A percentile compares a stretch with the other conserved stretches of the same genome.
phyloP scores from a whole-genome alignment of 2,113 vertebrate genomes.

The Neolamprologus brichardi region DNA sequence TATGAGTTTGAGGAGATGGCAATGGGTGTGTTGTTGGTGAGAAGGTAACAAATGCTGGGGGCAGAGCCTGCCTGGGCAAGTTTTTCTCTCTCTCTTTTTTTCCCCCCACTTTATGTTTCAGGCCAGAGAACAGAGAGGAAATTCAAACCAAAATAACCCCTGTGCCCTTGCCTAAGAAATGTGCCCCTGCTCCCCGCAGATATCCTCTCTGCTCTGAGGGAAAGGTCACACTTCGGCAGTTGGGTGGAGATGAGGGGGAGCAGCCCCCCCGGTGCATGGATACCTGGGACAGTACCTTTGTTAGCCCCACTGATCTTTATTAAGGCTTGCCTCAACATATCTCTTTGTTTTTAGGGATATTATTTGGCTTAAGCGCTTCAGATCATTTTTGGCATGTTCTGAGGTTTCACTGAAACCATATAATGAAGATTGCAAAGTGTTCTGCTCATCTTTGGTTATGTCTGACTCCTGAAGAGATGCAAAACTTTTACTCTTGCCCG shows the following conservation, averaged over 20 bases:
- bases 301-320: not conserved
- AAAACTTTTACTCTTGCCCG: not conserved
- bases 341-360: not conserved
- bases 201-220: constrained; percentile 47
- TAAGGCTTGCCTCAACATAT: not conserved
- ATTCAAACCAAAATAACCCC: constrained; percentile 67
- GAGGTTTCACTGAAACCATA: not conserved
- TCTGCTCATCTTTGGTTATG: not conserved
- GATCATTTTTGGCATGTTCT: not conserved
- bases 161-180: constrained; percentile 59
- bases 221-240: constrained; percentile 52
- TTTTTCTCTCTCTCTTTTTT: constrained; percentile 11
- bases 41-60: constrained; percentile 42
- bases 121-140: constrained; percentile 63
- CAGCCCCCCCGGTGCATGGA: not conserved
- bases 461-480: not conserved
- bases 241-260: constrained; percentile 3
- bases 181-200: constrained; percentile 35
- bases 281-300: not conserved
- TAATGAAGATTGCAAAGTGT: not conserved
- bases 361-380: not conserved
- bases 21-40: constrained; percentile 34
- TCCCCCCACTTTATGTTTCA: constrained; percentile 29
- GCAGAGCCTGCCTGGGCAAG: constrained; percentile 57
- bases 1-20: constrained; percentile 10